Evolutionary conservation across 2,888 invertebrate species (phyloP).

Genomic region (Monopis laevigella): DNA sequence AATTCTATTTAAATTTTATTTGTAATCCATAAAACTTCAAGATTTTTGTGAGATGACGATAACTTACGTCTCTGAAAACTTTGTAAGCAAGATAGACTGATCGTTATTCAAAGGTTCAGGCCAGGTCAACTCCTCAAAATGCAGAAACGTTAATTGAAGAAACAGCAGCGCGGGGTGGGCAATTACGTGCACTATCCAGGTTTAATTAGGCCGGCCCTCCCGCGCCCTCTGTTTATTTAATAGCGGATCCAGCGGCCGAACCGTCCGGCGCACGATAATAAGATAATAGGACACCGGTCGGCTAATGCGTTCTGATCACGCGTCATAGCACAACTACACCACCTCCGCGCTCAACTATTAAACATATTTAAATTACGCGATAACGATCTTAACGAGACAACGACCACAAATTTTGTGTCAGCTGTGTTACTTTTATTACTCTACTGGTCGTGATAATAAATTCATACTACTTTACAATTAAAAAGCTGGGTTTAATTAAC

Average conservation of each 20-base stretch:
- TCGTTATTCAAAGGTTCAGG: too few relatives aligned
- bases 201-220: slow-evolving; percentile 31
- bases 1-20: too few relatives aligned
- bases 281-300: slow-evolving; percentile 21
- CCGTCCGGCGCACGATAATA: slow-evolving; percentile 18
- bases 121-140: too few relatives aligned
- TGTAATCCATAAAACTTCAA: too few relatives aligned
- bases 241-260: slow-evolving; percentile 5
- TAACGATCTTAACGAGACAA: slow-evolving; percentile 11
- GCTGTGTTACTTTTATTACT: slow-evolving; percentile 7
- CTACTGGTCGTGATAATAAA: neutral
- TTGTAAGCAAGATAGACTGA: too few relatives aligned
- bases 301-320: slow-evolving; percentile 24
- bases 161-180: slow-evolving; percentile 22
- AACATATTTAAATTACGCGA: slow-evolving; percentile 11
- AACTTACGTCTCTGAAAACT: too few relatives aligned
- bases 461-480: slow-evolving; percentile 3
- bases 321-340: slow-evolving; percentile 1
- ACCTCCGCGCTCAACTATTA: neutral
- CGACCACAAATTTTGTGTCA: slow-evolving; percentile 10
- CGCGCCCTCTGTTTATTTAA: slow-evolving; percentile 9
- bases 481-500: slow-evolving; percentile 1
- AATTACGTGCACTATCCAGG: slow-evolving; percentile 35
- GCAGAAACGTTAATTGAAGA: too few relatives aligned
- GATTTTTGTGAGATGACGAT: too few relatives aligned